Base-by-base conservation (phyloP, 1,140 invertebrate species). In the Idris sp. region DNA sequence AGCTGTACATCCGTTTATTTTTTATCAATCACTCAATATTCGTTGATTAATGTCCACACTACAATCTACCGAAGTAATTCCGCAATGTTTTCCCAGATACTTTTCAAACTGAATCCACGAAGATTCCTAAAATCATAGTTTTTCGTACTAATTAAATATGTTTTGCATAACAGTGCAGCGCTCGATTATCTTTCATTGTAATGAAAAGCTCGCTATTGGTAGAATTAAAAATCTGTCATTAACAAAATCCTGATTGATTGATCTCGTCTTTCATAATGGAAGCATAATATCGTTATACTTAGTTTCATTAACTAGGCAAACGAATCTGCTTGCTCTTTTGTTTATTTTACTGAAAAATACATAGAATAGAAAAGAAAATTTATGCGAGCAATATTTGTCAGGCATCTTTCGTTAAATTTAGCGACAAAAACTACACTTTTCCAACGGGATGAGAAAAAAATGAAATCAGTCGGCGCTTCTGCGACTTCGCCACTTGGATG, bases 391-490 rank as follows among this genome's bases (percentile, higher is more conserved):
- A 68, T 58, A 58, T 36, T 49, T 68, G 44, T 67, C 56, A 46
- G 33, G 41, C 26, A 40, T 35, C 36, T 18, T 4, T 0, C 22
- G 43, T 43, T 30, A 44, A 28, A 59, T 38, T 59, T 30, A 44
- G 22, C 38, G 40, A 61, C 31, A 19, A 71, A 59, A 53, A 61
- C 44, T 46, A 25, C 36, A 69, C n/a, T n/a, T n/a, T 53, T 62
- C 43, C 38, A 38, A 5, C 13, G 2, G 46, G 8, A 11, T 30
- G 16, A 22, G 35, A 40, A 10, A 53, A 74, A 75, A 74, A 67
- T 75, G 61, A 77, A 80, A 78, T 78, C 73, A 76, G 65, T 61
- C 59, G 40, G 56, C 51, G 48, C 22, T 68, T 76, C 46, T 68
- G 48, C 49, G 58, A 73, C 38, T 72, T 69, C 36, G 48, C 18